Conservation (phyloP, 1,140 invertebrate genomes). For the Drosophila sulfurigaster region DNA sequence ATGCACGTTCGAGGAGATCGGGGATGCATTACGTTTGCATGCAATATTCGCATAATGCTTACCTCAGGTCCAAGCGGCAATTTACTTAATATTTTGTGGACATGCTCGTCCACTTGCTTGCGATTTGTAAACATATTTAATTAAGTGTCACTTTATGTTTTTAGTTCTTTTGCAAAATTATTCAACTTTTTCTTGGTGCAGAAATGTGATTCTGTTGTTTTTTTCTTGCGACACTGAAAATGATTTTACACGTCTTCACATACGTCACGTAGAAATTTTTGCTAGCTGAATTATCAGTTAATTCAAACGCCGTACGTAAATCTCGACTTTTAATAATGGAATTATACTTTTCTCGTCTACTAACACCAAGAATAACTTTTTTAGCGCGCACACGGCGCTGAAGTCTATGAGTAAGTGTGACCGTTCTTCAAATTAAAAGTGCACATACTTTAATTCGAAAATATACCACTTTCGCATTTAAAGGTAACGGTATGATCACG, state of each 20-base stretch:
- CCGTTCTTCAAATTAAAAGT: neutral
- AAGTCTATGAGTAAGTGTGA: constrained; percentile 13
- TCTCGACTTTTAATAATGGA: neutral
- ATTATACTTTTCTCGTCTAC: constrained; percentile 9
- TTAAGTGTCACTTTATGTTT: neutral
- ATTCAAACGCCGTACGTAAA: neutral
- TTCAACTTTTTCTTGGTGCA: constrained; percentile 15
- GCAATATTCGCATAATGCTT: constrained; percentile 3
- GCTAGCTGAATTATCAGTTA: neutral
- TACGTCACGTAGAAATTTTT: neutral
- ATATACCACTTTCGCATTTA: neutral
- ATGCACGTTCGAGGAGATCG: constrained; percentile 15
- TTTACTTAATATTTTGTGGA: constrained; percentile 58
- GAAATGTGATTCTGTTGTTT: constrained; percentile 51
- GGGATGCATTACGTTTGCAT: neutral
- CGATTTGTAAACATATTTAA: constrained; percentile 53
- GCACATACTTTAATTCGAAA: neutral
- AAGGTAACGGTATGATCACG: neutral
- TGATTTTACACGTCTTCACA: neutral
- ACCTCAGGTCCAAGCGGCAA: constrained; percentile 60
- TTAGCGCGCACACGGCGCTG: constrained; percentile 44
- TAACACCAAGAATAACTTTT: constrained; percentile 27
- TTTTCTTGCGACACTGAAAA: neutral
- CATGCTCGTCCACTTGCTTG: constrained; percentile 67
- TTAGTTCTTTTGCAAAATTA: constrained; percentile 1